phyloP scores from a whole-genome alignment of 2,797 vertebrate species.

The Ctenopoma kingsleyae region DNA sequence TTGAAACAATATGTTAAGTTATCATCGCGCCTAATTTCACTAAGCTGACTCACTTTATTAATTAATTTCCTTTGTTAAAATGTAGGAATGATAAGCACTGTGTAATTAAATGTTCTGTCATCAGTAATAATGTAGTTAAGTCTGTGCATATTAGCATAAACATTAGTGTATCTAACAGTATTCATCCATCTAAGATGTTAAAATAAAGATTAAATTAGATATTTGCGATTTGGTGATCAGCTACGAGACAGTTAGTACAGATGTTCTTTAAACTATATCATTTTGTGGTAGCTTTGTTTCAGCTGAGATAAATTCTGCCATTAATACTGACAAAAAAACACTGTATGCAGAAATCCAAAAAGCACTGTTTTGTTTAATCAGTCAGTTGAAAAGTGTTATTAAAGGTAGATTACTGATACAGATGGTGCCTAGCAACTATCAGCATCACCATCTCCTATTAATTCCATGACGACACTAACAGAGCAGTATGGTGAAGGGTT shows the following conservation, averaged over 20 bases:
- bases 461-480: constrained; percentile 74
- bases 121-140: constrained; percentile 18
- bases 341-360: constrained; percentile 15
- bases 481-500: constrained; percentile 79
- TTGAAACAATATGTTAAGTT: constrained; percentile 45
- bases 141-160: not conserved
- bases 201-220: constrained; percentile 49
- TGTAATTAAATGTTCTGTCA: constrained; percentile 9
- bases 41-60: constrained; percentile 29
- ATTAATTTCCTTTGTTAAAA: constrained; percentile 18
- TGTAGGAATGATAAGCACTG: not conserved
- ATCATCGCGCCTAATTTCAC: constrained; percentile 37
- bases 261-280: constrained; percentile 61
- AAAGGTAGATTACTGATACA: constrained; percentile 68
- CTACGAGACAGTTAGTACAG: constrained; percentile 41
- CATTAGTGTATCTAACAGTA: not conserved
- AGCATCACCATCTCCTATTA: constrained; percentile 78
- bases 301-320: constrained; percentile 24
- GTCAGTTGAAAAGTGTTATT: constrained; percentile 49
- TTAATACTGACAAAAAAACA: not conserved
- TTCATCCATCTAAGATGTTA: constrained; percentile 10
- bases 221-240: constrained; percentile 18
- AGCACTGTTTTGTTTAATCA: constrained; percentile 43
- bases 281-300: constrained; percentile 32
- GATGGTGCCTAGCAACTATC: constrained; percentile 80